Evolutionary conservation across 2,113 vertebrate genomes (phyloP), one percentile per base, ranked within the genome.

Genomic region (Aramus guarauna): DNA sequence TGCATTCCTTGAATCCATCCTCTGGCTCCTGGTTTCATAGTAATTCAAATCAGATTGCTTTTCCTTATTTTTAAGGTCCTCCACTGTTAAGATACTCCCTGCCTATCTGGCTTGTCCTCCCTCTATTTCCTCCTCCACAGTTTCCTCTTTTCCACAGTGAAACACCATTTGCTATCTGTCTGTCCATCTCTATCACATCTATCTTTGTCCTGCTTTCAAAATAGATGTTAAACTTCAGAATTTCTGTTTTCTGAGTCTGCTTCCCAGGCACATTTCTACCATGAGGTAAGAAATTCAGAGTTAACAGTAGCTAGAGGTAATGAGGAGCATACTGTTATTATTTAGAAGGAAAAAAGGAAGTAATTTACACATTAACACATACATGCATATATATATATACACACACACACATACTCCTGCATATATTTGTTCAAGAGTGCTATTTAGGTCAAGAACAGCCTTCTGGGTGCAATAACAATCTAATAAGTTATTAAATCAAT

Each of bases 381-480:
- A 12, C 10, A 34, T 0, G 0, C 9, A 36, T 3, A 11, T 36
- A 9, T 52, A 30, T 67, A 1, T 52, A 7, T 75, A 12, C n/a
- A 32, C 24, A 34, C 39, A n/a, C 3, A 12, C n/a, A 32, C 24
- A 34, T 45, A n/a, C 3, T 26, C 7, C 24, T 1, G 1, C n/a
- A 27, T 68, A 2, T 41, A 64, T 91, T 73, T 66, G 7, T 93
- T 72, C 27, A 15, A 92, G 11, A 58, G 12, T 59, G 12, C 14
- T 76, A 12, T 85, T 87, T 67, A 94, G 60, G 12, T 15, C 47
- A 92, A 59, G 22, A 59, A 60, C 15, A 75, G 12, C 8, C 27
- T 88, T 45, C 67, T 82, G 53, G 12, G 7, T 68, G 21, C n/a
- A 85, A 64, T 26, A 79, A 12, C 23, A 83, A 36, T 30, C 39